Evolutionary conservation across 2,113 vertebrate species (phyloP).

Genomic region (Machaerirhynchus nigripectus): DNA sequence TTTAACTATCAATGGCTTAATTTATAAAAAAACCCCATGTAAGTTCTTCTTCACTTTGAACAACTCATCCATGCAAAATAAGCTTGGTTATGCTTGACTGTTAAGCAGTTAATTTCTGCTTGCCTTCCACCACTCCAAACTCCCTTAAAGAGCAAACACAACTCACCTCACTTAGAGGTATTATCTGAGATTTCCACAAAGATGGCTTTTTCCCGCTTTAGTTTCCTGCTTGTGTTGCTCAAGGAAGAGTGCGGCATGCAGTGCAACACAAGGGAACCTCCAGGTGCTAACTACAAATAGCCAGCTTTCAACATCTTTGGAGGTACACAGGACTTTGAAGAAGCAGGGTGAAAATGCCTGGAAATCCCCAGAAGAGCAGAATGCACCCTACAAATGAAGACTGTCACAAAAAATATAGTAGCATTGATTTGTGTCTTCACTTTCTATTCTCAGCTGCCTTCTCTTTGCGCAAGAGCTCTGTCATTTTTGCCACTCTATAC

Average conservation of each 20-base stretch:
- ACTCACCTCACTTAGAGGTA: background rate
- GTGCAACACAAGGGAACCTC: background rate
- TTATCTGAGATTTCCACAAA: background rate
- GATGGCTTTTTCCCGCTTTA: background rate
- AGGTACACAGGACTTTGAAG: background rate
- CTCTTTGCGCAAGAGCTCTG: background rate
- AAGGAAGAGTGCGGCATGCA: background rate
- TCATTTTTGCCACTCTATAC: background rate
- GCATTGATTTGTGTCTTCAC: background rate
- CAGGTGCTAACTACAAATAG: background rate
- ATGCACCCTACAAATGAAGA: background rate
- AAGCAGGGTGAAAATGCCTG: background rate
- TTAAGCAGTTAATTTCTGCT: background rate
- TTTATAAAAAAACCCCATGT: background rate
- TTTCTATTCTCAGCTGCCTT: background rate
- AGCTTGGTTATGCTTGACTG: background rate
- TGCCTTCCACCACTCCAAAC: background rate
- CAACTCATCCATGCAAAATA: background rate
- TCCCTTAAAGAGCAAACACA: background rate
- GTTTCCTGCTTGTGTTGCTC: background rate
- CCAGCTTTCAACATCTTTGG: background rate
- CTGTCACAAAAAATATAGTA: background rate
- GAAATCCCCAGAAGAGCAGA: background rate
- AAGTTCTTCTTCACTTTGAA: background rate
- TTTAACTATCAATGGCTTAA: background rate